Conservation (phyloP, 35 echinoderm and acorn worm species). For the Apostichopus parvimensis region DNA sequence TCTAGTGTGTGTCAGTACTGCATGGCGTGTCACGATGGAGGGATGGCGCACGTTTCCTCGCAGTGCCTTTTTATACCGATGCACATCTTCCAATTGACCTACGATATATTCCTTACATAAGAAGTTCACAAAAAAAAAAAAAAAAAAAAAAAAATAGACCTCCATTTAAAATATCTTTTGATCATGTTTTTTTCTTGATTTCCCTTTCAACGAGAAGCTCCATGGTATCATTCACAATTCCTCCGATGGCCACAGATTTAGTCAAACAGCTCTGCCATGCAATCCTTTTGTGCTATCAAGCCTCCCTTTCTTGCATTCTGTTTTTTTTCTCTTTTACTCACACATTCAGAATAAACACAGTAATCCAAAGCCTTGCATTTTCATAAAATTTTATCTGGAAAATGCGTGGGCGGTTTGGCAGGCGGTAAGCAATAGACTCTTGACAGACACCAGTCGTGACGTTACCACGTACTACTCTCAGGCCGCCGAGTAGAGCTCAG, state of each 20-base stretch:
- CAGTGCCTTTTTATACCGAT: neutral
- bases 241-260: neutral
- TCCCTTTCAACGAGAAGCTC: constrained; percentile 3
- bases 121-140: neutral
- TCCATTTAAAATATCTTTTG: constrained; percentile 4
- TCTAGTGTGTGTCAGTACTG: neutral
- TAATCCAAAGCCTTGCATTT: constrained; percentile 52
- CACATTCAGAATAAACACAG: constrained; percentile 44
- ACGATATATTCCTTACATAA: constrained; percentile 5
- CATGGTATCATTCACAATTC: neutral
- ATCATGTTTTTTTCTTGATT: neutral
- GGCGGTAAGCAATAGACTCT: neutral
- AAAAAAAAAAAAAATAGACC: neutral
- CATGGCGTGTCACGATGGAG: neutral
- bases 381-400: constrained; percentile 54
- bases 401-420: constrained; percentile 49
- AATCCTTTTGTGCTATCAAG: constrained; percentile 21
- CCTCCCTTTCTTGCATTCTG: neutral
- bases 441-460: constrained; percentile 34
- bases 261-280: constrained; percentile 8
- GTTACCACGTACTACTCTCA: neutral
- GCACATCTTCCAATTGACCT: neutral
- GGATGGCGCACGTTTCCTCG: neutral
- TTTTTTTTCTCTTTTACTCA: neutral
- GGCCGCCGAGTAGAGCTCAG: neutral